Percentiles rank a stretch among this genome's conserved stretches.
Conservation (phyloP, 2,888 invertebrate species). For the Eubasilissa splendida region DNA sequence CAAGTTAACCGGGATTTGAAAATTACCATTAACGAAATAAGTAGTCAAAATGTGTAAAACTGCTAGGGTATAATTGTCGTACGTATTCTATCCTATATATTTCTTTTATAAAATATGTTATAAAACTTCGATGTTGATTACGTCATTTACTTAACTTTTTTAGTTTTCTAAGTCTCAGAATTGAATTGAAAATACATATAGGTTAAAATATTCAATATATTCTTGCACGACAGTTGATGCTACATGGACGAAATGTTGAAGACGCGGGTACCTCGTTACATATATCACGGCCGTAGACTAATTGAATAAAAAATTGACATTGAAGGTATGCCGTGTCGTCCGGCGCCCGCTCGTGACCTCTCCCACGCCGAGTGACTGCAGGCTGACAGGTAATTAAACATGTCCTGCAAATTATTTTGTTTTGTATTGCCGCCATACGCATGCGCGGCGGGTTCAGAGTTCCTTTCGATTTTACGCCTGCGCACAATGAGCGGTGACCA, state of each 20-base stretch:
- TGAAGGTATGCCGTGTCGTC: constrained; percentile 7
- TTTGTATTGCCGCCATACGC: constrained; percentile 41
- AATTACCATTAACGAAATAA: too few species aligned
- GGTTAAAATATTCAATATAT: background rate
- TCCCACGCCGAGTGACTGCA: constrained; percentile 3
- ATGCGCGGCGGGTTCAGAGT: constrained; percentile 27
- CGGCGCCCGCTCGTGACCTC: constrained; percentile 17
- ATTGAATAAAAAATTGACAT: constrained; percentile 26
- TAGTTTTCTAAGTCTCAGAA: background rate
- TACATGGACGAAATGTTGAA: background rate
- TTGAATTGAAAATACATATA: background rate
- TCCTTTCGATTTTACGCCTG: constrained; percentile 42
- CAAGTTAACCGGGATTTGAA: too few species aligned
- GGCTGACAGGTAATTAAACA: constrained; percentile 44
- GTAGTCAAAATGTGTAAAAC: too few species aligned
- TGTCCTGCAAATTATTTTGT: constrained; percentile 50
- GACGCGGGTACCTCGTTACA: background rate
- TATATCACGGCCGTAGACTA: background rate
- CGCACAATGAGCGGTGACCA: constrained; percentile 29
- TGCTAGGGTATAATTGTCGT: too few species aligned
- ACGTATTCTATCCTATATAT: too few species aligned
- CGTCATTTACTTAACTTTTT: too few species aligned
- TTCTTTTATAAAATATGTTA: too few species aligned
- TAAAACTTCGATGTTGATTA: too few species aligned
- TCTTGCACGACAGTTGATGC: too few species aligned